Percentiles rank a stretch among this genome's conserved stretches.
These are phyloP conservation scores for Cherax quadricarinatus DNA, from an alignment of 1,140 invertebrate genomes.

Conservation along the genomic window DNA sequence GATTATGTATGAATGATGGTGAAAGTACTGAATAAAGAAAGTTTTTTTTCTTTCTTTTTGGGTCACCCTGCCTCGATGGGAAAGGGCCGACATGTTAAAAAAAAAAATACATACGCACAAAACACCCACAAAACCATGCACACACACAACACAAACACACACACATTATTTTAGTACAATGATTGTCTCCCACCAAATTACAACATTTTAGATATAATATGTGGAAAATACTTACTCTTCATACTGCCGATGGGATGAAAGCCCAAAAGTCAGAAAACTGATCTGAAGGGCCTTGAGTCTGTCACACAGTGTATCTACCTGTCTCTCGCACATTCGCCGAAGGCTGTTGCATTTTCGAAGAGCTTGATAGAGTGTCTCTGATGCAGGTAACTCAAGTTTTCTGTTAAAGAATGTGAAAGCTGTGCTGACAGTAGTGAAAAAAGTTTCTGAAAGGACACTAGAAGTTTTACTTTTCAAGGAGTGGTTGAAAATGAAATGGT, in stretches of 20 bases:
- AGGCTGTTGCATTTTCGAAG: slow-evolving; percentile 51
- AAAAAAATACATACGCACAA: no score
- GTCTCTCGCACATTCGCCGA: slow-evolving; percentile 14
- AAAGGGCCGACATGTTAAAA: no score
- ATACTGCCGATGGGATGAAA: slow-evolving; percentile 23
- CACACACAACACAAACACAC: no score
- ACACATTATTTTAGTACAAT: no score
- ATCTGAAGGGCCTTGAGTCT: slow-evolving; percentile 46
- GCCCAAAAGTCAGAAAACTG: slow-evolving; percentile 10
- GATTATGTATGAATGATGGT: no score
- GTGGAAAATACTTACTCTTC: slow-evolving; percentile 17
- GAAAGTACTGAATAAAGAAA: no score
- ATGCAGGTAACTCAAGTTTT: slow-evolving; percentile 48
- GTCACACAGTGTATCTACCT: slow-evolving; percentile 49
- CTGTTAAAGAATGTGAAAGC: not conserved
- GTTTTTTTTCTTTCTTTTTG: no score
- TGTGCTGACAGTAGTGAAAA: not conserved
- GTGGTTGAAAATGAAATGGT: no score
- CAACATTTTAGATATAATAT: not conserved
- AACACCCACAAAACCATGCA: no score
- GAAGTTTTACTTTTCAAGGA: no score
- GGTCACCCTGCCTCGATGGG: no score
- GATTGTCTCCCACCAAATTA: no score
- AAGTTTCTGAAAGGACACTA: not conserved
- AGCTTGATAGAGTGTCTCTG: slow-evolving; percentile 56